phyloP scores from a whole-genome alignment of 2,888 invertebrate species.

The Eilema depressum region DNA sequence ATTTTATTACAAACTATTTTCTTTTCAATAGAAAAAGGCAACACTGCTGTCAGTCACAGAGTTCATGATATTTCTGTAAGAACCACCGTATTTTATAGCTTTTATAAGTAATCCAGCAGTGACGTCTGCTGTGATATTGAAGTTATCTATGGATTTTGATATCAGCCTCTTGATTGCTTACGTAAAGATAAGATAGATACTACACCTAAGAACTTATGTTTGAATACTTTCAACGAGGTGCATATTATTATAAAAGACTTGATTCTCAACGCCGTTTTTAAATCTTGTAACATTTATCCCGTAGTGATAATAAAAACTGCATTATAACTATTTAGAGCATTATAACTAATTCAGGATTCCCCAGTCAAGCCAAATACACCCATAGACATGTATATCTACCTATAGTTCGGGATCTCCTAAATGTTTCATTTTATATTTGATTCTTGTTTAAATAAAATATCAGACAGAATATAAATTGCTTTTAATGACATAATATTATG shows the following conservation, averaged over 20 bases:
- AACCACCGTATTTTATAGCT: background rate
- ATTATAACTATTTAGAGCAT: background rate
- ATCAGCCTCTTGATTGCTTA: constrained; percentile 12
- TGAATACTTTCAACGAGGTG: background rate
- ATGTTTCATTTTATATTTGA: too few species aligned
- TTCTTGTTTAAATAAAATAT: background rate
- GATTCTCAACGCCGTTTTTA: background rate
- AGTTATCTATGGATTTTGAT: constrained; percentile 23
- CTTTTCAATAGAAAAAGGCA: background rate
- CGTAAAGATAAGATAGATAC: constrained; percentile 17
- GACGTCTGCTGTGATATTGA: constrained; percentile 5
- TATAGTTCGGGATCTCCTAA: background rate
- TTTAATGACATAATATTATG: background rate
- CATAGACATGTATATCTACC: too few species aligned
- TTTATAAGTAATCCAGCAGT: background rate
- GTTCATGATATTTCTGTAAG: background rate
- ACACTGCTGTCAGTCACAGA: background rate
- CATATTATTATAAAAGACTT: background rate
- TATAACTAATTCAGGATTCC: too few species aligned
- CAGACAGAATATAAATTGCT: background rate
- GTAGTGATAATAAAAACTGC: background rate
- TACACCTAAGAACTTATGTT: background rate
- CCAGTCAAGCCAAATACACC: background rate
- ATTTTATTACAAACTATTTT: too few species aligned
- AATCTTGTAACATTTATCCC: background rate